These are phyloP conservation scores for Microctenopoma steveboyesi DNA, from an alignment of 2,797 vertebrate genomes.

Conservation along the genomic window DNA sequence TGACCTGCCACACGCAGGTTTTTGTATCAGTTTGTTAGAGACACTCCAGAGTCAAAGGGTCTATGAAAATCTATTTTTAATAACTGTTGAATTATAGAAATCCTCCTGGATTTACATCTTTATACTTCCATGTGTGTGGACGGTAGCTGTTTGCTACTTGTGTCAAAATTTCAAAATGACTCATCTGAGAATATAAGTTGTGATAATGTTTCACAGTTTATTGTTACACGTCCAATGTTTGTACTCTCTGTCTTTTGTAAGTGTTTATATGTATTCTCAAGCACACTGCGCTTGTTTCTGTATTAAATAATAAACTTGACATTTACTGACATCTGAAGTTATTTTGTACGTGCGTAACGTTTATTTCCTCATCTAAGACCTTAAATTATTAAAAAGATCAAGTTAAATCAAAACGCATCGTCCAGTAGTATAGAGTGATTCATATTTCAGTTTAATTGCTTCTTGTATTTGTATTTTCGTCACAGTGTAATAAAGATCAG, in stretches of 20 bases:
- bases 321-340: constrained; percentile 18
- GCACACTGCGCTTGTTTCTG: constrained; percentile 43
- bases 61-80: background rate
- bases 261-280: constrained; percentile 50
- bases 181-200: constrained; percentile 5
- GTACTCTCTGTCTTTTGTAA: constrained; percentile 50
- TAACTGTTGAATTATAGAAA: constrained; percentile 15
- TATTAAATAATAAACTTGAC: constrained; percentile 48
- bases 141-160: background rate
- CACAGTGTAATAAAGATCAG: background rate
- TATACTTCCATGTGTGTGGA: constrained; percentile 11
- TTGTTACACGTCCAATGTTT: constrained; percentile 40
- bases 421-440: background rate
- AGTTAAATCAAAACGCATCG: background rate
- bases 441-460: constrained; percentile 18
- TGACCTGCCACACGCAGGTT: constrained; percentile 15
- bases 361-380: background rate
- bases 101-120: background rate
- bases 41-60: background rate
- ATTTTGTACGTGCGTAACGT: too few species aligned
- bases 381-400: background rate
- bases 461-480: constrained; percentile 5
- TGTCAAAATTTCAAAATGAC: constrained; percentile 3
- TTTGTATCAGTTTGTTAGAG: background rate
- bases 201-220: constrained; percentile 49